Conservation (phyloP, 2,113 vertebrate species). For the Aegotheles bennettii region DNA sequence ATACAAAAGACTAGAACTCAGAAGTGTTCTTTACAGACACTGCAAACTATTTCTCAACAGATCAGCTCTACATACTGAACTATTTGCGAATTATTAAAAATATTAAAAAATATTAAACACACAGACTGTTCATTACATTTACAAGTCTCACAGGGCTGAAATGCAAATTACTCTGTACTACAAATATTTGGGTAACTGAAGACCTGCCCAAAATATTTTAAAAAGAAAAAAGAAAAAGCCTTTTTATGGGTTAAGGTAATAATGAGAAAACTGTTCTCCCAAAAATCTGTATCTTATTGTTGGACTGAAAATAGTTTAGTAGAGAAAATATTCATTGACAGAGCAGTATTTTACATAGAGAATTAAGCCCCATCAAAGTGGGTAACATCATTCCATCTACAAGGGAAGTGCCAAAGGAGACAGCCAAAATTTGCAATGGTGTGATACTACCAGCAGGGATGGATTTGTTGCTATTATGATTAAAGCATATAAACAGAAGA, state of each 20-base stretch:
- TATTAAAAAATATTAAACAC: slow-evolving; percentile 45
- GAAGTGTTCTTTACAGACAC: slow-evolving; percentile 1
- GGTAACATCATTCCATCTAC: slow-evolving; percentile 47
- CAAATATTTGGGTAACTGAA: slow-evolving; percentile 49
- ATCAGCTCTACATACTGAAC: slow-evolving; percentile 17
- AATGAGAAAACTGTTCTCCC: slow-evolving; percentile 58
- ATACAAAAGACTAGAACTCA: background rate
- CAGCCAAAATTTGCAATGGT: slow-evolving; percentile 45
- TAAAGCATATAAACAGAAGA: slow-evolving; percentile 64
- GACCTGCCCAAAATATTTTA: background rate
- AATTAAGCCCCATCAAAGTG: slow-evolving; percentile 54
- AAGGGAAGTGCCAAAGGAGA: slow-evolving; percentile 31
- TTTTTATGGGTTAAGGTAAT: slow-evolving; percentile 50
- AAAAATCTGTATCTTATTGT: slow-evolving; percentile 60
- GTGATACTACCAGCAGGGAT: slow-evolving; percentile 52
- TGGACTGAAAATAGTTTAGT: slow-evolving; percentile 54
- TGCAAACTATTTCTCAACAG: slow-evolving; percentile 8
- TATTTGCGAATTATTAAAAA: slow-evolving; percentile 54
- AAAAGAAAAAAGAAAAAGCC: background rate
- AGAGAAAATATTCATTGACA: slow-evolving; percentile 56
- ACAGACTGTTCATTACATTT: slow-evolving; percentile 52
- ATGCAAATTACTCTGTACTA: slow-evolving; percentile 54
- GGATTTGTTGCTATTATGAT: slow-evolving; percentile 69
- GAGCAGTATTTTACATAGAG: slow-evolving; percentile 42
- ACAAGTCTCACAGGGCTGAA: slow-evolving; percentile 41